phyloP scores from a whole-genome alignment of 2,113 vertebrate species.

The Osmerus mordax region DNA sequence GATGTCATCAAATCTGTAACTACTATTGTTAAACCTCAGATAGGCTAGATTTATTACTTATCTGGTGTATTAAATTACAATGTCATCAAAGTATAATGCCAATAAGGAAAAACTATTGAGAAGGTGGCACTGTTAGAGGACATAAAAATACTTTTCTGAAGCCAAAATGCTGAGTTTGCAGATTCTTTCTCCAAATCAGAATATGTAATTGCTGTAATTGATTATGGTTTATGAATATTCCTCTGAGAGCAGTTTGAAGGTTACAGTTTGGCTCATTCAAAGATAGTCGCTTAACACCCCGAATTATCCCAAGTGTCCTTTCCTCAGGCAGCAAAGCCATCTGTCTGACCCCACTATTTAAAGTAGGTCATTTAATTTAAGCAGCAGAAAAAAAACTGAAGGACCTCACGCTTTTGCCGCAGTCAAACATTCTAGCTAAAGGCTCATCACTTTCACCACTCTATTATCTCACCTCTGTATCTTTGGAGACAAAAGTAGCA shows the following conservation, averaged over 20 bases:
- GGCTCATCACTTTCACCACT: slow-evolving; percentile 1
- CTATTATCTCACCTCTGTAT: slow-evolving; percentile 16
- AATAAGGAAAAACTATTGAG: neutral
- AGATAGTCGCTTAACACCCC: slow-evolving; percentile 41
- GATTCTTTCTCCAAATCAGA: slow-evolving; percentile 42
- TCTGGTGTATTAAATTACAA: neutral
- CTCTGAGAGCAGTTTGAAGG: slow-evolving; percentile 47
- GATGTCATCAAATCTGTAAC: neutral
- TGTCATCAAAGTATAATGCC: neutral
- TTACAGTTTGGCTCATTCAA: slow-evolving; percentile 45
- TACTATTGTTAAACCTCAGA: neutral
- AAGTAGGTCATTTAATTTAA: slow-evolving; percentile 51
- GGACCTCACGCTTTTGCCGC: slow-evolving; percentile 1
- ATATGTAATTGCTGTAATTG: slow-evolving; percentile 36
- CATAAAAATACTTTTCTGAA: slow-evolving; percentile 12
- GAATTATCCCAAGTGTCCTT: slow-evolving; percentile 50
- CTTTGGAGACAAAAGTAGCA: slow-evolving; percentile 21
- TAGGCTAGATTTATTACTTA: neutral
- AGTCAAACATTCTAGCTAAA: slow-evolving; percentile 2
- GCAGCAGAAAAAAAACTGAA: slow-evolving; percentile 30
- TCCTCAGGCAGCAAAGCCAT: slow-evolving; percentile 53
- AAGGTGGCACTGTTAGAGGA: neutral
- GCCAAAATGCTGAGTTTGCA: slow-evolving; percentile 28
- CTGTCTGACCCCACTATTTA: slow-evolving; percentile 54
- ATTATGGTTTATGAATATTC: slow-evolving; percentile 47